Conservation (phyloP, 1,140 invertebrate species). For the Papilio dardanus region DNA sequence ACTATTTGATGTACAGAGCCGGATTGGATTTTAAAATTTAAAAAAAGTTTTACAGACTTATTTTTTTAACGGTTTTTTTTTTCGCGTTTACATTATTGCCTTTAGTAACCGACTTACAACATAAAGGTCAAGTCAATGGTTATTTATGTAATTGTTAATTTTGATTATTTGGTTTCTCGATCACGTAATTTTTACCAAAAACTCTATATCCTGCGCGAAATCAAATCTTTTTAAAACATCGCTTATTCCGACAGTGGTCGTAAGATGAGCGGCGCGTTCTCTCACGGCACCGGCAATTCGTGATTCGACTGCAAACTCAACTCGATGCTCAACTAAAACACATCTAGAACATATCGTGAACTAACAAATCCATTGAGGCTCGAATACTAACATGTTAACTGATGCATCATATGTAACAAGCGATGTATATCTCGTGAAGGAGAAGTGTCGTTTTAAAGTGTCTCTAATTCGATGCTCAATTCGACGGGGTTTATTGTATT, state of each 20-base stretch:
- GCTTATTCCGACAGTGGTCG: constrained; percentile 21
- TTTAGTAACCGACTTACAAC: too few species aligned
- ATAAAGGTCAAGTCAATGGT: too few species aligned
- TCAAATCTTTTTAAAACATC: constrained; percentile 34
- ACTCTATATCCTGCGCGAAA: background rate
- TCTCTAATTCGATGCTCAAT: constrained; percentile 28
- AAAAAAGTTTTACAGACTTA: too few species aligned
- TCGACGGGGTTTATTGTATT: constrained; percentile 37
- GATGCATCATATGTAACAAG: background rate
- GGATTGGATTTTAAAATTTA: too few species aligned
- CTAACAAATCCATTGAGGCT: background rate
- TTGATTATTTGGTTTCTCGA: background rate
- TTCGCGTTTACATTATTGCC: too few species aligned
- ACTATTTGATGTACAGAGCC: too few species aligned
- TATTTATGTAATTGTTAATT: too few species aligned
- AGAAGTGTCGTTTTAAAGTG: background rate
- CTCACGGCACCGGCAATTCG: constrained; percentile 40
- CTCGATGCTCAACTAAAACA: background rate
- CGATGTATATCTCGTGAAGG: background rate
- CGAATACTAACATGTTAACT: too few species aligned
- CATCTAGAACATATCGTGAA: background rate
- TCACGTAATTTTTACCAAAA: background rate
- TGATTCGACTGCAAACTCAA: constrained; percentile 39
- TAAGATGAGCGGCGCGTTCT: constrained; percentile 45
- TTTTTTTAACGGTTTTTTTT: too few species aligned